Evolutionary conservation across 2,797 vertebrate genomes (phyloP), one percentile per base, ranked within the genome.

Genomic region (Typhlichthys subterraneus): DNA sequence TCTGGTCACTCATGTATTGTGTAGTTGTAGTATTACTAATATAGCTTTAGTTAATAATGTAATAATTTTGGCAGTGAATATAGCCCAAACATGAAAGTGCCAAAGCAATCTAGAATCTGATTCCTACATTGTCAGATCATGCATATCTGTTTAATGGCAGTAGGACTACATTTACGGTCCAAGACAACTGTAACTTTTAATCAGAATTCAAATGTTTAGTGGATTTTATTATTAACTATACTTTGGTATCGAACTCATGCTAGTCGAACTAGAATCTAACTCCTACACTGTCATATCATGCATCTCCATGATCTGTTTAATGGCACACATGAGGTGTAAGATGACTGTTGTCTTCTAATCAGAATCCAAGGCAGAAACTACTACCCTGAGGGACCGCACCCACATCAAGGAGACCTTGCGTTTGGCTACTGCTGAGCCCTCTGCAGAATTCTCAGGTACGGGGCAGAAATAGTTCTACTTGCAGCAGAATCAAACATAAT

Each of bases 341-440:
- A 15, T 53, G 17, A 70, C 47, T 79, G 5, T 3, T 79, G 23
- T 66, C 45, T 15, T 69, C 14, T 61, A 12, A 47, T 59, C 72
- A 87, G 56, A 85, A 87, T 90, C 73, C 65, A 85, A 90, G 69
- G 79, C 71, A 0, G 89, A 86, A 45, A 75, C 61, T 77, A 52
- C 80, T 0, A 69, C 57, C 2, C 54, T 73, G 79, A 94, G 98
- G 0, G 95, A 99, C 84, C 93, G 94, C 53, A 91, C 93, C 79
- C 98, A 99, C 87, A 93, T 99, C 1, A 96, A 98, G 56, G 91
- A 86, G 59, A 98, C 94, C 1, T 89, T 99, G 72, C 94, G 90
- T 76, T 87, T 98, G 78, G 89, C 88, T 0, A 85, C 93, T 19
- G 87, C 93, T 31, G 95, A 95, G 61, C 93, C 93, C 0, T 87